phyloP scores from a whole-genome alignment of 2,888 invertebrate species.

The Apoda limacodes region DNA sequence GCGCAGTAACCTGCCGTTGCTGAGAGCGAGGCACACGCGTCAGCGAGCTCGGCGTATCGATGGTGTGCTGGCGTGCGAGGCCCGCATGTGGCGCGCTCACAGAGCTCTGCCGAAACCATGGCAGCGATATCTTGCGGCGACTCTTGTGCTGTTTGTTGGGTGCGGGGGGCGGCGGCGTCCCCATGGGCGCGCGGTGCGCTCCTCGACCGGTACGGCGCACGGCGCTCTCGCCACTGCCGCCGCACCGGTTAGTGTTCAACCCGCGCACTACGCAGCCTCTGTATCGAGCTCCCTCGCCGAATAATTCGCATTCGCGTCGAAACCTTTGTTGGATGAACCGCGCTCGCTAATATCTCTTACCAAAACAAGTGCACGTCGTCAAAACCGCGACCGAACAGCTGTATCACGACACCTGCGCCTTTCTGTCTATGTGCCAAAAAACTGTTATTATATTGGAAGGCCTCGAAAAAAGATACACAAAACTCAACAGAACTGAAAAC shows the following conservation, averaged over 20 bases:
- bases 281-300: constrained; percentile 59
- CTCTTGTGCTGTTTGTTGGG: constrained; percentile 73
- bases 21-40: no score
- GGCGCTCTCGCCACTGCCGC: constrained; percentile 36
- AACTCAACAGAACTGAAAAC: no score
- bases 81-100: constrained; percentile 79
- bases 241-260: no score
- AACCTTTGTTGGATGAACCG: background rate
- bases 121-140: constrained; percentile 87
- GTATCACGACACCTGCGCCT: no score
- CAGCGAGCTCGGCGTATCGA: constrained; percentile 90
- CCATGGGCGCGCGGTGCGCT: constrained; percentile 39
- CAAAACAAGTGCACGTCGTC: no score
- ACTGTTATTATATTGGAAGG: no score
- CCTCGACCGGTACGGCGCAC: constrained; percentile 21
- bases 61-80: constrained; percentile 88
- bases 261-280: constrained; percentile 67
- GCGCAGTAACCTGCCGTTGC: constrained; percentile 58
- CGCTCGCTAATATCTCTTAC: no score
- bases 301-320: constrained; percentile 16
- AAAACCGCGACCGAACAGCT: no score
- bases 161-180: constrained; percentile 34
- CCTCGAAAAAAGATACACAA: no score
- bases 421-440: no score
- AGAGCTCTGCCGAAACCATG: constrained; percentile 90